Evolutionary conservation across 2,888 invertebrate genomes (phyloP).

Genomic region (Fissipunctia ypsillon): DNA sequence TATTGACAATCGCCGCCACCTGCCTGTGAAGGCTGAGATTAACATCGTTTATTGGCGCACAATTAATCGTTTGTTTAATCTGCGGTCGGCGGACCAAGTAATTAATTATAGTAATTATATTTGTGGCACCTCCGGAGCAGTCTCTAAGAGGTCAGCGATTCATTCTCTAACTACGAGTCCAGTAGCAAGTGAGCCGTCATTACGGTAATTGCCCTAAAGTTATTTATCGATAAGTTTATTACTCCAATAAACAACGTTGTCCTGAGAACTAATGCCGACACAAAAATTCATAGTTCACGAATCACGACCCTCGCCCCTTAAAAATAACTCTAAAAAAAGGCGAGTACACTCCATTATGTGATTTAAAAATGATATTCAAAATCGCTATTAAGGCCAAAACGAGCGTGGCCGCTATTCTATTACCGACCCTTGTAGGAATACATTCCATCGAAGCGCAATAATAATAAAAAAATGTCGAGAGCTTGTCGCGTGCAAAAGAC

Average conservation of each 20-base stretch:
- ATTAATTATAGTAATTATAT: constrained; percentile 80
- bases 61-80: constrained; percentile 85
- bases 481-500: constrained; percentile 90
- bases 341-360: constrained; percentile 87
- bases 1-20: constrained; percentile 84
- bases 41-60: constrained; percentile 83
- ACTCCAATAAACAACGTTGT: constrained; percentile 28
- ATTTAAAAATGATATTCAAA: constrained; percentile 91
- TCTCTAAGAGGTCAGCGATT: constrained; percentile 19
- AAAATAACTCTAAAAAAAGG: constrained; percentile 84
- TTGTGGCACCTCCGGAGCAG: constrained; percentile 44
- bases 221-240: constrained; percentile 31
- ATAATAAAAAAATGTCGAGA: constrained; percentile 91
- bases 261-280: constrained; percentile 54
- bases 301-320: constrained; percentile 72
- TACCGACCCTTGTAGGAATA: constrained; percentile 85
- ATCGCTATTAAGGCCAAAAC: constrained; percentile 82
- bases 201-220: constrained; percentile 36
- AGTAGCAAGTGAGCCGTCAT: constrained; percentile 34
- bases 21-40: constrained; percentile 86
- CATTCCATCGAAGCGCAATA: constrained; percentile 90
- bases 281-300: constrained; percentile 65
- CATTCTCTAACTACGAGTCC: neutral
- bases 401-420: constrained; percentile 85
- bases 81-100: constrained; percentile 80